Evolutionary conservation across 92 coral and sea anemone genomes (phyloP).

Genomic region (Desmophyllum pertusum): DNA sequence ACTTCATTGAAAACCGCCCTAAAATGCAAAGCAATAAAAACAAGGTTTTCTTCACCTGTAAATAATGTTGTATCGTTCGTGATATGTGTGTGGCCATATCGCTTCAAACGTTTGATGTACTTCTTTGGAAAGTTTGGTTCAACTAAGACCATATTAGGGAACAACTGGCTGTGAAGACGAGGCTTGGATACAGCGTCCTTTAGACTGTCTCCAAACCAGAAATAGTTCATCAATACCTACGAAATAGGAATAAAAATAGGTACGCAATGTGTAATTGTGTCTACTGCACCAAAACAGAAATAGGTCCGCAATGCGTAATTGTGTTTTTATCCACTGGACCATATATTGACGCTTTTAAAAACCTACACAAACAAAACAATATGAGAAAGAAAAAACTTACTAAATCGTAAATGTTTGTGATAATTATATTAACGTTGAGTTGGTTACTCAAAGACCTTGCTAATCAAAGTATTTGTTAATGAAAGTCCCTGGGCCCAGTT

Average conservation of each 20-base stretch:
- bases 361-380: neutral
- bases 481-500: too few relatives aligned
- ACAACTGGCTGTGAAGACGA: slow-evolving; percentile 80
- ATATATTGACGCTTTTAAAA: too few relatives aligned
- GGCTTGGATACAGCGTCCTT: slow-evolving; percentile 81
- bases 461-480: too few relatives aligned
- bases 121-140: slow-evolving; percentile 73
- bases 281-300: neutral
- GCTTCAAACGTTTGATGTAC: slow-evolving; percentile 58
- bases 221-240: slow-evolving; percentile 86
- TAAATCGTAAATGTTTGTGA: too few relatives aligned
- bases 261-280: neutral
- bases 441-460: too few relatives aligned
- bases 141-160: slow-evolving; percentile 81
- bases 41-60: slow-evolving; percentile 56
- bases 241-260: neutral
- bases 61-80: slow-evolving; percentile 78
- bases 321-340: too few relatives aligned
- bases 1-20: too few relatives aligned
- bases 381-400: neutral
- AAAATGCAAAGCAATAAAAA: too few relatives aligned
- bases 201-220: slow-evolving; percentile 78
- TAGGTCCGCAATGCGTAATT: too few relatives aligned
- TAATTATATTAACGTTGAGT: too few relatives aligned
- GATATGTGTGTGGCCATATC: slow-evolving; percentile 65